Conservation (phyloP, 2,797 vertebrate species). For the Pipistrellus nathusii region DNA sequence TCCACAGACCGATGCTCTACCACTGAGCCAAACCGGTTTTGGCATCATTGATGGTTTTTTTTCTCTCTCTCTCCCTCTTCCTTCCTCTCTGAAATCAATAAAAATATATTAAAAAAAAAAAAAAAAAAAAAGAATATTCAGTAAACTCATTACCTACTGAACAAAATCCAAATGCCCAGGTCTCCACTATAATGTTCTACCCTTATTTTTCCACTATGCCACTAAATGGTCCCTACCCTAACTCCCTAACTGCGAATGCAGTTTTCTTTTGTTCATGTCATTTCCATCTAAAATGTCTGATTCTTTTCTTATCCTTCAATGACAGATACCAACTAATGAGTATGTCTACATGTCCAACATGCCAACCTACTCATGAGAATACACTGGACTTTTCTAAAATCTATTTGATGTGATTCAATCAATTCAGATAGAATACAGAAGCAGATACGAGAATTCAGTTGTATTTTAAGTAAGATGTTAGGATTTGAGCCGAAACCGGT, state of each 20-base stretch:
- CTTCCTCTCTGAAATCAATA: no score
- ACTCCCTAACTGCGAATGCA: neutral
- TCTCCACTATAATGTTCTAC: neutral
- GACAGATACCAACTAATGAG: neutral
- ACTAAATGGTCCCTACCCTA: neutral
- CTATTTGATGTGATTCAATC: no score
- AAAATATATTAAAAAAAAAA: no score
- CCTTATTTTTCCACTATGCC: neutral
- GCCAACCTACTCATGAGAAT: neutral
- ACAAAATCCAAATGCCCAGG: conserved; percentile 8
- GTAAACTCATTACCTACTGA: neutral
- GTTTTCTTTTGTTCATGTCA: neutral
- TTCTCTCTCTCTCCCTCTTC: no score
- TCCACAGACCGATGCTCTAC: no score
- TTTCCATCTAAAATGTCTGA: conserved; percentile 12
- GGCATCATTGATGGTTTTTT: no score
- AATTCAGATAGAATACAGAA: no score
- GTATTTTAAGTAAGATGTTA: no score
- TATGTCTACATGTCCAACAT: neutral
- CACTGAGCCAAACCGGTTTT: no score
- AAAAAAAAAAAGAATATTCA: neutral
- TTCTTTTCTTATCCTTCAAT: conserved; percentile 38
- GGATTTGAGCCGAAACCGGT: no score
- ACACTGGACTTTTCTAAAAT: neutral
- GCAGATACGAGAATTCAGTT: no score